phyloP scores from a whole-genome alignment of 2,113 vertebrate genomes.

The Festucalex cinctus region DNA sequence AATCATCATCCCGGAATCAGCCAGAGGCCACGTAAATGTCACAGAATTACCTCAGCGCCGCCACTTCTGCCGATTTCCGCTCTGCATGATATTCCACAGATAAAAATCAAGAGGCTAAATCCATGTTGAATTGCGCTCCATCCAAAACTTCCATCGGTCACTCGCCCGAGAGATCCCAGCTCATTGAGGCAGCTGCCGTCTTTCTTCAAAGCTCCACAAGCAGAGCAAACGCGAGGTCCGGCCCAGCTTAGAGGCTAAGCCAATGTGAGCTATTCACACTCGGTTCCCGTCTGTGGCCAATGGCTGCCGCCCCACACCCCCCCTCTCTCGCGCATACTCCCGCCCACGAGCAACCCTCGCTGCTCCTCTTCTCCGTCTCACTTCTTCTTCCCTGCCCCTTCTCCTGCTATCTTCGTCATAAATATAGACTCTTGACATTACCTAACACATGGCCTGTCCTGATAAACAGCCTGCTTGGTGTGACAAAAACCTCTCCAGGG shows the following conservation, averaged over 20 bases:
- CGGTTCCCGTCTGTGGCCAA: conserved; percentile 70
- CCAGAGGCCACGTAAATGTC: conserved; percentile 57
- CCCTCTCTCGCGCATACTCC: conserved; percentile 14
- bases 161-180: conserved; percentile 65
- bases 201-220: conserved; percentile 81
- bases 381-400: conserved; percentile 35
- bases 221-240: conserved; percentile 77
- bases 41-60: conserved; percentile 62
- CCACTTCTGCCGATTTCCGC: conserved; percentile 22
- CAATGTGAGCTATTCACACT: conserved; percentile 81
- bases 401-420: conserved; percentile 56
- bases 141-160: conserved; percentile 60
- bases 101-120: conserved; percentile 52
- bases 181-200: conserved; percentile 80
- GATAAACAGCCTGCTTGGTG: conserved; percentile 71
- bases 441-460: conserved; percentile 69
- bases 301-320: conserved; percentile 59
- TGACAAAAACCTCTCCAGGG: conserved; percentile 50
- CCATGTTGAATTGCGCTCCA: conserved; percentile 40
- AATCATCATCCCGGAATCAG: conserved; percentile 61
- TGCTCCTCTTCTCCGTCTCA: conserved; percentile 21
- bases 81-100: conserved; percentile 48
- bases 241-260: conserved; percentile 76
- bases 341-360: conserved; percentile 8
- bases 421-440: conserved; percentile 61